A percentile compares a stretch with the other conserved stretches of the same genome.
phyloP scores from a whole-genome alignment of 2,113 vertebrate genomes.

The Argyrosomus japonicus region DNA sequence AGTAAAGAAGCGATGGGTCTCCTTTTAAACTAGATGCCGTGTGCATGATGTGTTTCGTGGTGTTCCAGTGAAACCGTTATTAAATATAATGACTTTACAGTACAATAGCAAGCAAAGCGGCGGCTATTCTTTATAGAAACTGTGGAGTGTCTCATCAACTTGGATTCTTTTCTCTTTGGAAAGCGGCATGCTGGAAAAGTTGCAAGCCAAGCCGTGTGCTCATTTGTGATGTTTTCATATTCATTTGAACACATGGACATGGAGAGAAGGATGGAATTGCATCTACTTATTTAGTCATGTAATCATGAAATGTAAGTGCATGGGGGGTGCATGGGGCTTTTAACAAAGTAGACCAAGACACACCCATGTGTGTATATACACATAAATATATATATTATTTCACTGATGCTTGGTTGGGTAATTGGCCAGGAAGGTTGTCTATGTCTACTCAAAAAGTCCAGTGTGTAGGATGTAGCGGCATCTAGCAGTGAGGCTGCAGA shows the following conservation, averaged over 20 bases:
- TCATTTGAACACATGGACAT: neutral
- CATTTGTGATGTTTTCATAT: neutral
- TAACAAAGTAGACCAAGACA: no score
- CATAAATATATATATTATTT: neutral
- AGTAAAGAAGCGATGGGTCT: neutral
- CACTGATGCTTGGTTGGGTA: neutral
- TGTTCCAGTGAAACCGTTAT: slow-evolving; percentile 4
- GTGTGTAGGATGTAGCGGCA: no score
- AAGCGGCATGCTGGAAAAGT: neutral
- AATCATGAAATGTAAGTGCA: neutral
- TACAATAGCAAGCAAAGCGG: neutral
- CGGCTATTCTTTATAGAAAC: neutral
- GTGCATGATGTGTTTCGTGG: slow-evolving; percentile 3
- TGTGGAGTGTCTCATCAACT: neutral
- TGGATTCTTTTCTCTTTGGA: neutral
- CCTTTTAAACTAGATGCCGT: slow-evolving; percentile 19
- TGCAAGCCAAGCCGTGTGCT: neutral
- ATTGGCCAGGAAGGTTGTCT: neutral
- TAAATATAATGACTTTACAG: neutral
- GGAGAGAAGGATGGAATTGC: neutral
- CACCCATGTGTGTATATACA: neutral
- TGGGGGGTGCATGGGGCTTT: no score
- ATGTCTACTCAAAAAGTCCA: neutral
- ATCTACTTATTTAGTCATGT: neutral
- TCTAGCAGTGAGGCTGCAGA: no score